Evolutionary conservation across 2,113 vertebrate species (phyloP).

Genomic region (Albula glossodonta): DNA sequence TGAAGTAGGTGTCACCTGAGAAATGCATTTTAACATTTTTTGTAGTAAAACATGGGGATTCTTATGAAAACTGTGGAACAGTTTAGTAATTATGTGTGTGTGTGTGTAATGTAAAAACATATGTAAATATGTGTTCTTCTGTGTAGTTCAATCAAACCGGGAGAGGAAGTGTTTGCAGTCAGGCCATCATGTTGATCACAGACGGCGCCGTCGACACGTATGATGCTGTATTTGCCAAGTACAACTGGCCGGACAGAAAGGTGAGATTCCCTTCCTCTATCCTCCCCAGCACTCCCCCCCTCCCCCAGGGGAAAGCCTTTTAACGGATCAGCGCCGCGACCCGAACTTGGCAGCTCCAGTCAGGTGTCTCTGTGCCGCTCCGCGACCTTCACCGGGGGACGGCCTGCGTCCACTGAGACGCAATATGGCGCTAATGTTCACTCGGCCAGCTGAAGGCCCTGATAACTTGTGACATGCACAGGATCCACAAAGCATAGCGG

Average conservation of each 20-base stretch:
- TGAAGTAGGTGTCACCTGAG: too few species aligned
- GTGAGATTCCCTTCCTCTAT: slow-evolving; percentile 60
- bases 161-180: slow-evolving; percentile 93
- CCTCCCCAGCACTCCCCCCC: background rate
- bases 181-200: slow-evolving; percentile 97
- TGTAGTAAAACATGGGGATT: background rate
- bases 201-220: slow-evolving; percentile 97
- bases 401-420: slow-evolving; percentile 21
- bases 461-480: background rate
- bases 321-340: slow-evolving; percentile 19
- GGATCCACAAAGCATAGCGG: background rate
- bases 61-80: background rate
- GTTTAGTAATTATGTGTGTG: background rate
- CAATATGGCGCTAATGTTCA: slow-evolving; percentile 24
- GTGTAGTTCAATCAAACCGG: slow-evolving; percentile 93
- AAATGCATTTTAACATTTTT: too few species aligned
- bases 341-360: slow-evolving; percentile 8
- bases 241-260: slow-evolving; percentile 98
- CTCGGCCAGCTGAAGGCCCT: background rate
- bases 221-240: slow-evolving; percentile 90
- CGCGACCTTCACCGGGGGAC: slow-evolving; percentile 22
- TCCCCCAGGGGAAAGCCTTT: background rate
- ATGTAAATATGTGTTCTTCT: background rate
- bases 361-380: background rate
- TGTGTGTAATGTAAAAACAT: background rate